Evolutionary conservation across 2,113 vertebrate genomes (phyloP).

Genomic region (Toxotes jaculatrix): DNA sequence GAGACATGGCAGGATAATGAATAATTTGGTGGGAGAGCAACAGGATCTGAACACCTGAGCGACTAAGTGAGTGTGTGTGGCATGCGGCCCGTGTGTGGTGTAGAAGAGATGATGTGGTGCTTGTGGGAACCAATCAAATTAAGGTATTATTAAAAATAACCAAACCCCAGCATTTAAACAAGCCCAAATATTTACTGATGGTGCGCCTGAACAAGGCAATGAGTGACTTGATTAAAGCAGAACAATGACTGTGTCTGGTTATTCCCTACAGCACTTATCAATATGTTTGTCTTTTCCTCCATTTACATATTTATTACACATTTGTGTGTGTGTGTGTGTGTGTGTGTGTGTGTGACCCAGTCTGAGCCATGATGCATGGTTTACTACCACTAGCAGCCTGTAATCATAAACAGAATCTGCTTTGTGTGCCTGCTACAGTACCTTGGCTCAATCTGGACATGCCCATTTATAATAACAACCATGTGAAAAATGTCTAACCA

Average conservation of each 20-base stretch:
- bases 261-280: background rate
- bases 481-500: constrained; percentile 61
- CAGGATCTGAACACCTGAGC: constrained; percentile 74
- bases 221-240: background rate
- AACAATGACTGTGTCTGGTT: background rate
- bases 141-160: constrained; percentile 10
- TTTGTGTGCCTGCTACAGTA: constrained; percentile 50
- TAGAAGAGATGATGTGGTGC: constrained; percentile 12
- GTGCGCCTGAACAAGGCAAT: background rate
- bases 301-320: constrained; percentile 19
- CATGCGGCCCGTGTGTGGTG: constrained; percentile 17
- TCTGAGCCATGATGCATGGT: constrained; percentile 44
- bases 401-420: constrained; percentile 59
- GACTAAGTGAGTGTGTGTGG: constrained; percentile 45
- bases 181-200: background rate
- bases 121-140: constrained; percentile 27
- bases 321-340: background rate
- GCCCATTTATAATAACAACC: constrained; percentile 46
- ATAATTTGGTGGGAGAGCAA: constrained; percentile 80
- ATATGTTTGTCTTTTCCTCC: background rate
- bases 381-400: constrained; percentile 53
- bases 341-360: constrained; percentile 11
- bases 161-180: background rate
- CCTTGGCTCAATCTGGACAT: constrained; percentile 40
- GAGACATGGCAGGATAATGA: constrained; percentile 77